Percentiles rank a stretch among this genome's conserved stretches.
Evolutionary conservation across 2,888 invertebrate species (phyloP).

Genomic region (Lacanobia wlatinum): DNA sequence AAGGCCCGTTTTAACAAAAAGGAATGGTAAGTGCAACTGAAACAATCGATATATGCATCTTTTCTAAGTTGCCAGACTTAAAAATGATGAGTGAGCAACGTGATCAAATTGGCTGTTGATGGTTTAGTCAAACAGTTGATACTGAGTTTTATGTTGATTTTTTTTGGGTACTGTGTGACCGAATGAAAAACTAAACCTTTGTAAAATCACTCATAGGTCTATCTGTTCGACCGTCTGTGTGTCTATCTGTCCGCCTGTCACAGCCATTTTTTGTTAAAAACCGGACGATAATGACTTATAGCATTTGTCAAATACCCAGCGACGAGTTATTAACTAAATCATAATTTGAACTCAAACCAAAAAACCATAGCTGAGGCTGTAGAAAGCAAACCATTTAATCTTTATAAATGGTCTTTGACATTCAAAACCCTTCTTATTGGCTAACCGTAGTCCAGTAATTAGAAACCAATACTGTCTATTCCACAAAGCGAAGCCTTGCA

Average conservation of each 20-base stretch:
- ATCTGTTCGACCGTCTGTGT: too few species aligned
- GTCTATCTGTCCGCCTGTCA: not conserved
- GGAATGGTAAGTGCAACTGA: not conserved
- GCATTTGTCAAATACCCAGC: not conserved
- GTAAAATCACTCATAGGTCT: too few species aligned
- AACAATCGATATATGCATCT: too few species aligned
- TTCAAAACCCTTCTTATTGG: not conserved
- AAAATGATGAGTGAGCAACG: not conserved
- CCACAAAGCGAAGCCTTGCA: conserved; percentile 21
- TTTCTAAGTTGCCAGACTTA: too few species aligned
- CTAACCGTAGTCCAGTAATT: conserved; percentile 1
- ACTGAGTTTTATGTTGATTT: not conserved
- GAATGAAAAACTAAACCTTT: too few species aligned
- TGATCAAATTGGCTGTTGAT: not conserved
- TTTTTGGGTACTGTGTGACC: too few species aligned
- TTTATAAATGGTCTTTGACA: not conserved
- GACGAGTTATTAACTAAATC: too few species aligned
- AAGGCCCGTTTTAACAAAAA: not conserved
- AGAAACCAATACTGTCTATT: conserved; percentile 16
- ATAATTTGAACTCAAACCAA: too few species aligned
- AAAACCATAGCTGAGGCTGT: not conserved
- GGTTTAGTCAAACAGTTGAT: not conserved
- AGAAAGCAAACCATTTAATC: not conserved
- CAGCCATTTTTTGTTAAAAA: not conserved
- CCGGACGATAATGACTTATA: not conserved